These are phyloP conservation scores for Ptychoptera contaminata DNA, from an alignment of 2,888 invertebrate species.

Conservation along the genomic window DNA sequence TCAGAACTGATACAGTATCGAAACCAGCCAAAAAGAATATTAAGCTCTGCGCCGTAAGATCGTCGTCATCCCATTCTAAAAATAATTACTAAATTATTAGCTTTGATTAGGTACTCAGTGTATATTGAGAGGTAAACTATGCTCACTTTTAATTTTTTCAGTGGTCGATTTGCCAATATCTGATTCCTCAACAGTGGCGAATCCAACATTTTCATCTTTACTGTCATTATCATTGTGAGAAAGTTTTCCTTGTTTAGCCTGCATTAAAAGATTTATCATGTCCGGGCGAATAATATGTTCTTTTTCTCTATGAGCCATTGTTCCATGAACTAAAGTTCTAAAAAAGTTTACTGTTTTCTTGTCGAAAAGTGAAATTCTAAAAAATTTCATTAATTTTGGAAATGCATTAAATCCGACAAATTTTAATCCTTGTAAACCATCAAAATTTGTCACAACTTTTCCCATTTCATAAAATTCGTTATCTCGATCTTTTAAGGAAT, in stretches of 20 bases:
- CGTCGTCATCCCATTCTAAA: slow-evolving; percentile 30
- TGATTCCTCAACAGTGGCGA: slow-evolving; percentile 19
- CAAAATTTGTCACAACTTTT: slow-evolving; percentile 3
- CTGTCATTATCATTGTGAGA: slow-evolving; percentile 8
- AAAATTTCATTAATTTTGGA: not conserved
- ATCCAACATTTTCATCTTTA: slow-evolving; percentile 13
- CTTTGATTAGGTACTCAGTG: no score
- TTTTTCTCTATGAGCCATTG: slow-evolving; percentile 21
- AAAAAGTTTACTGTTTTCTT: slow-evolving; percentile 19
- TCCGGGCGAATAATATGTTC: slow-evolving; percentile 23
- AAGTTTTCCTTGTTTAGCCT: slow-evolving; percentile 29
- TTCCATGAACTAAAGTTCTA: slow-evolving; percentile 17
- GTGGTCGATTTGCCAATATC: not conserved
- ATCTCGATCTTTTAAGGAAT: slow-evolving; percentile 17
- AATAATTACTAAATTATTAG: not conserved
- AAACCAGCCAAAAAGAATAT: slow-evolving; percentile 41
- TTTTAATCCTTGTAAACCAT: not conserved
- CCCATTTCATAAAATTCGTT: slow-evolving; percentile 19
- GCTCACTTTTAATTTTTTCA: no score
- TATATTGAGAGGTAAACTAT: no score
- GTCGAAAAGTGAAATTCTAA: slow-evolving; percentile 14
- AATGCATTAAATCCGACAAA: not conserved
- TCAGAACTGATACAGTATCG: slow-evolving; percentile 30
- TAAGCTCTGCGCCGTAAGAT: slow-evolving; percentile 40
- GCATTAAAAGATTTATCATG: slow-evolving; percentile 34